phyloP scores from a whole-genome alignment of 2,797 vertebrate genomes.

The Oreonectes daqikongensis region DNA sequence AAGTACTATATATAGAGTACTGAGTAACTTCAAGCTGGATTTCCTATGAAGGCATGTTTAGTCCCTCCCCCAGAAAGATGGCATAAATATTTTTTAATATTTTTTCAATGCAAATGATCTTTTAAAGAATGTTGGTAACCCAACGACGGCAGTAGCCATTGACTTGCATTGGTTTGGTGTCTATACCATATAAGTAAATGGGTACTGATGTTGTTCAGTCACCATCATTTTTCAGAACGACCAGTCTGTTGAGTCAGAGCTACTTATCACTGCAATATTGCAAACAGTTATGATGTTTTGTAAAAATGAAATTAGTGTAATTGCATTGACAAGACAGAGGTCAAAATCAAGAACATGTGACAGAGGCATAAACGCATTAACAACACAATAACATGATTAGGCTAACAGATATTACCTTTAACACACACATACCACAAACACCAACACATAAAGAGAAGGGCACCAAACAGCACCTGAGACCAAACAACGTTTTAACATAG shows the following conservation, averaged over 20 bases:
- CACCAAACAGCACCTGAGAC: too few species aligned
- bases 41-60: slow-evolving; percentile 30
- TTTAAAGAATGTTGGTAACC: too few species aligned
- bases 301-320: slow-evolving; percentile 40
- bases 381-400: slow-evolving; percentile 16
- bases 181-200: too few species aligned
- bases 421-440: slow-evolving; percentile 4
- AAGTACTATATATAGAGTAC: slow-evolving; percentile 40
- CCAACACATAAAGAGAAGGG: neutral
- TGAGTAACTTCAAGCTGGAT: slow-evolving; percentile 35
- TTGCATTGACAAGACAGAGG: slow-evolving; percentile 29
- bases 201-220: too few species aligned
- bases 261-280: slow-evolving; percentile 22
- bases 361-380: slow-evolving; percentile 16
- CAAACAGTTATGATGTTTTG: slow-evolving; percentile 38
- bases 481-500: neutral
- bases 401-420: neutral
- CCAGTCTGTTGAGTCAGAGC: slow-evolving; percentile 23
- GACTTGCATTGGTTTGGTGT: too few species aligned
- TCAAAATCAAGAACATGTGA: slow-evolving; percentile 41
- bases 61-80: slow-evolving; percentile 17
- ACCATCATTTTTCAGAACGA: too few species aligned
- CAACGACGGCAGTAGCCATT: too few species aligned
- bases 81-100: slow-evolving; percentile 21
- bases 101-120: too few species aligned